Evolutionary conservation across 2,888 invertebrate genomes (phyloP).

Genomic region (Diplolepis rosae): DNA sequence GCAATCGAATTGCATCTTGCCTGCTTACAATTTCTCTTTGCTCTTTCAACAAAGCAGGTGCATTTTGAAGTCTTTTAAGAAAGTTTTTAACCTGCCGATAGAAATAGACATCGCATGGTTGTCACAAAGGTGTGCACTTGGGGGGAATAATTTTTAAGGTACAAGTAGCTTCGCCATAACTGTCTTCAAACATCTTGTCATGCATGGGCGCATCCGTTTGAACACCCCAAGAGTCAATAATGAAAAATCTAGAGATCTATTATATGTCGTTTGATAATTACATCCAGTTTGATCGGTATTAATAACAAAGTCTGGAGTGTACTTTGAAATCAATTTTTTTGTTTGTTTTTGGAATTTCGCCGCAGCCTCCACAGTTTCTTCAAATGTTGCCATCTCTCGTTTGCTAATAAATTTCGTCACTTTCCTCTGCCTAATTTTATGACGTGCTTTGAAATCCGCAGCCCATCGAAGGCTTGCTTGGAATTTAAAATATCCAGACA

Average conservation of each 20-base stretch:
- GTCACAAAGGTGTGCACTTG: no score
- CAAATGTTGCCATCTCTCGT: constrained; percentile 33
- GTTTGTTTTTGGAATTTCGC: constrained; percentile 1
- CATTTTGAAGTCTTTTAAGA: no score
- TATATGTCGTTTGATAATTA: background rate
- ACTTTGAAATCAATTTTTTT: background rate
- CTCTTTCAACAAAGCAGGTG: no score
- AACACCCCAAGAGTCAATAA: no score
- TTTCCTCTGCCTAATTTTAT: constrained; percentile 36
- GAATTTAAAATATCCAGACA: constrained; percentile 29
- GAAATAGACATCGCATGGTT: no score
- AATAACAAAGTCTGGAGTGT: background rate
- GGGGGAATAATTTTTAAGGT: no score
- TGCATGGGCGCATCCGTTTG: no score
- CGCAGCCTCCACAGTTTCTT: constrained; percentile 2
- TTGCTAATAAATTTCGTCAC: constrained; percentile 35
- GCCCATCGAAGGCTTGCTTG: constrained; percentile 27
- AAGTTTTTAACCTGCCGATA: no score
- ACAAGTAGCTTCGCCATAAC: no score
- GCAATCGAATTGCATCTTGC: no score
- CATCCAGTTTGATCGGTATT: background rate
- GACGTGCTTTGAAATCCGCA: constrained; percentile 31
- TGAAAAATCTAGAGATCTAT: constrained; percentile 6
- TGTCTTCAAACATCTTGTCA: no score
- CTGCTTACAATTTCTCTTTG: no score